Base-by-base conservation (phyloP, 2,888 invertebrate genomes). In the Xestobium rufovillosum region DNA sequence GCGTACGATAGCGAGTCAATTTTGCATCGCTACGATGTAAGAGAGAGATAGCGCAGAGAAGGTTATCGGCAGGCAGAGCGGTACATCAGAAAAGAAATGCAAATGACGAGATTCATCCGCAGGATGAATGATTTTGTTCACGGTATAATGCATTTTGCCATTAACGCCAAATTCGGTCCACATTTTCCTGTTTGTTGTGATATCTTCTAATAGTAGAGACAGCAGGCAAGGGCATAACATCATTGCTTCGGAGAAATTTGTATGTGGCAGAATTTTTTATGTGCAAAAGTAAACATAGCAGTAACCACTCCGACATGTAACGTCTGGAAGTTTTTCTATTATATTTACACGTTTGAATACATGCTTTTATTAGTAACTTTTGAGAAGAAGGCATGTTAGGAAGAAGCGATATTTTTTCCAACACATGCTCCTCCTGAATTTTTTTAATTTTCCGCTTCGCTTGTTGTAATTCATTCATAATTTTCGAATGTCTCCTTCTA, bases 61-160 rank as follows among this genome's bases (percentile, higher is more conserved):
- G n/a, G n/a, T n/a, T n/a, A n/a, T n/a, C n/a, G n/a, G n/a, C n/a
- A n/a, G n/a, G n/a, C n/a, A n/a, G n/a, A n/a, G 34, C 8, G 34
- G 34, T 4, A 14, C 26, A 23, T 48, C 43, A 4, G 48, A 46
- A 26, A 48, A 50, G 13, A 47, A 26, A 19, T 42, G 45, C 15
- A 49, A 13, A 33, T 43, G 39, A 25, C 46, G 31, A 3, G 17
- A 12, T 11, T 40, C 41, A 33, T 44, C 41, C 13, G 33, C 12
- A 16, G 46, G 43, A 34, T 47, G 48, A 6, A 9, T 3, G 14
- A 40, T 42, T 15, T n/a, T 42, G 42, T 36, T 36, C 9, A 34
- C 38, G 1, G 39, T 23, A 26, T 32, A 28, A 4, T 30, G 26
- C 13, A 34, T 39, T 16, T 38, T 15, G 6, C 43, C 44, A 33